Base-by-base conservation (phyloP, 2,797 vertebrate genomes). In the Liparis tanakae region DNA sequence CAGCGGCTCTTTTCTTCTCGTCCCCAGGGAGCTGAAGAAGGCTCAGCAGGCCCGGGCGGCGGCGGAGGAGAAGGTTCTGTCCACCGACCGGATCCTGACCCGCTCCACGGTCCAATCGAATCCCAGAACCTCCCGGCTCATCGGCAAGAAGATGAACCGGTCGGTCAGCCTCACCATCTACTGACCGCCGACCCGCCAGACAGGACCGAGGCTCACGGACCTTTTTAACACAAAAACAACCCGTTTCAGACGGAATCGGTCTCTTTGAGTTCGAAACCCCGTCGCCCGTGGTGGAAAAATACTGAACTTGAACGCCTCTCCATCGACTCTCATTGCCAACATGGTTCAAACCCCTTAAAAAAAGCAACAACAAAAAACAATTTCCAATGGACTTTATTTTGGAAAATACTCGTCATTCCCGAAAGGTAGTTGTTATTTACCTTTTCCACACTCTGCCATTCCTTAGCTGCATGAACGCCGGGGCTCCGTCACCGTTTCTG, bases 121-220 rank as follows among this genome's bases (percentile, higher is more conserved):
- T 83, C 95, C 92, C 80, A 95, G 96, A 87, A 94, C 93, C 39
- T 93, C 96, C 46, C 94, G 98, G 20, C 95, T 99, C 84, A 96
- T 98, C 39, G 98, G 98, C 56, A 99, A 99, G 93, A 99, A 99
- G 88, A 98, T 98, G 96, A 98, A 96, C 82, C 96, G 98, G 15
- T 99, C 98, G 1, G 93, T 98, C 89, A 98, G 98, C 90, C 96
- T 99, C 71, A 98, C 97, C 62, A 98, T 99, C 90, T 99, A 98
- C 92, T 99, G 91, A 96, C 25, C 14, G 1, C 55, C 20, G 25
- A 30, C 2, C 25, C 25, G 25, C 25, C 59, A 7, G n/a, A 65
- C 56, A 56, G 53, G 69, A 81, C 53, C 7, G 25, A 67, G 81
- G 79, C 85, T 78, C 62, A 79, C 41, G 76, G 85, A 91, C 87